These are phyloP conservation scores for Indicator maculatus DNA, from an alignment of 2,113 vertebrate species.

Conservation along the genomic window DNA sequence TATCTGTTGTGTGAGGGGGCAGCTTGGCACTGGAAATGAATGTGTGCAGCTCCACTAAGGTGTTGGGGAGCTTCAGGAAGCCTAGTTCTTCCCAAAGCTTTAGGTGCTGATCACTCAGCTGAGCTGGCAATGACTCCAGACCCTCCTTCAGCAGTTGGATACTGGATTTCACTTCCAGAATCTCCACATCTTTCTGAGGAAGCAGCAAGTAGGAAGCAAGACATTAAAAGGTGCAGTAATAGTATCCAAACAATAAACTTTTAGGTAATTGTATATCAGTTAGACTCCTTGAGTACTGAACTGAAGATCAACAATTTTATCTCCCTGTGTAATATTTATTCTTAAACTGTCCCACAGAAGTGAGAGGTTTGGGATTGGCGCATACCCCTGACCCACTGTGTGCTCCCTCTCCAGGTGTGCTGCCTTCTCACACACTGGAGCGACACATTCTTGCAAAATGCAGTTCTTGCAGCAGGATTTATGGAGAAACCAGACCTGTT, in stretches of 20 bases:
- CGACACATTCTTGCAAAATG: not conserved
- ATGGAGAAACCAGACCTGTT: not conserved
- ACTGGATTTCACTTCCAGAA: conserved; percentile 72
- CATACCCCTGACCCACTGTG: not conserved
- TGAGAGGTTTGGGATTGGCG: not conserved
- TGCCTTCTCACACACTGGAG: fast-evolving
- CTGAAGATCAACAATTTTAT: not conserved
- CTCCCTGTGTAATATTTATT: not conserved
- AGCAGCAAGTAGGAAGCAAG: not conserved
- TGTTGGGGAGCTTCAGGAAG: conserved; percentile 26
- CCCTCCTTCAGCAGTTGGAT: conserved; percentile 60
- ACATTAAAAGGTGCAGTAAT: not conserved
- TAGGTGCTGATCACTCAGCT: conserved; percentile 68
- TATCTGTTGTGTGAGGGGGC: conserved; percentile 28
- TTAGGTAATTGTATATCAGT: not conserved
- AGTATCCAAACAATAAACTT: not conserved
- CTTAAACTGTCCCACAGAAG: not conserved
- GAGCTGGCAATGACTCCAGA: conserved; percentile 68
- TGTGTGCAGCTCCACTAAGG: conserved; percentile 60
- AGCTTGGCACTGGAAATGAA: not conserved
- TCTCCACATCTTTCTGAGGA: conserved; percentile 74
- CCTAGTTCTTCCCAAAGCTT: conserved; percentile 64
- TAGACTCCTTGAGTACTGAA: not conserved
- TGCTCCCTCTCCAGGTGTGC: not conserved
- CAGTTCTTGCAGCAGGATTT: not conserved